Percentiles rank a stretch among this genome's conserved stretches.
Evolutionary conservation across 2,888 invertebrate species (phyloP).

Genomic region (Masnerella sp.): DNA sequence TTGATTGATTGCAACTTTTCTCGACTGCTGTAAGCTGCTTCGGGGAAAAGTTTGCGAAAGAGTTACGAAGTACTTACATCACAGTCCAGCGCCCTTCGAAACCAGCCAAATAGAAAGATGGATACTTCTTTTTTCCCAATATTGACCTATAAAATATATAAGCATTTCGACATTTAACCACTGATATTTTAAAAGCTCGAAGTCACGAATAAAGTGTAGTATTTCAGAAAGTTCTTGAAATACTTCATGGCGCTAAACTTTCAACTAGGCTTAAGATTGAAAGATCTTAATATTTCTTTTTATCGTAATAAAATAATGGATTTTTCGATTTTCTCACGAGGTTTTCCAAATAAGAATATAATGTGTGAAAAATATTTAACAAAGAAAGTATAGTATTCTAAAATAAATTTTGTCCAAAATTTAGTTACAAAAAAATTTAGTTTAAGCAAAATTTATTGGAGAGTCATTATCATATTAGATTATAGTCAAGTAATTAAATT

Average conservation of each 20-base stretch:
- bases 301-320: no score
- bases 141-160: constrained; percentile 12
- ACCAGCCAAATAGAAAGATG: constrained; percentile 23
- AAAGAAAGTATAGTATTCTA: no score
- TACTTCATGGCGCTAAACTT: not conserved
- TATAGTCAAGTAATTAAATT: no score
- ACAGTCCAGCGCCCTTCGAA: not conserved
- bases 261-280: not conserved
- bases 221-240: not conserved
- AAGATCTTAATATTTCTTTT: not conserved
- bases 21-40: not conserved
- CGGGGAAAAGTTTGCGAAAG: constrained; percentile 14
- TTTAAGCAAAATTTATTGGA: no score
- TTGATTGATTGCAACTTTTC: constrained; percentile 11
- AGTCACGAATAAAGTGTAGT: constrained; percentile 3
- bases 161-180: constrained; percentile 14
- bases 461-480: no score
- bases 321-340: no score
- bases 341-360: no score
- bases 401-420: no score
- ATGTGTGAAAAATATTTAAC: no score
- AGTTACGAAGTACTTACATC: not conserved
- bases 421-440: no score
- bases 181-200: constrained; percentile 10
- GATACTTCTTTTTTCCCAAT: constrained; percentile 18